phyloP scores from a whole-genome alignment of 2,113 vertebrate species.

The Suricata suricatta region DNA sequence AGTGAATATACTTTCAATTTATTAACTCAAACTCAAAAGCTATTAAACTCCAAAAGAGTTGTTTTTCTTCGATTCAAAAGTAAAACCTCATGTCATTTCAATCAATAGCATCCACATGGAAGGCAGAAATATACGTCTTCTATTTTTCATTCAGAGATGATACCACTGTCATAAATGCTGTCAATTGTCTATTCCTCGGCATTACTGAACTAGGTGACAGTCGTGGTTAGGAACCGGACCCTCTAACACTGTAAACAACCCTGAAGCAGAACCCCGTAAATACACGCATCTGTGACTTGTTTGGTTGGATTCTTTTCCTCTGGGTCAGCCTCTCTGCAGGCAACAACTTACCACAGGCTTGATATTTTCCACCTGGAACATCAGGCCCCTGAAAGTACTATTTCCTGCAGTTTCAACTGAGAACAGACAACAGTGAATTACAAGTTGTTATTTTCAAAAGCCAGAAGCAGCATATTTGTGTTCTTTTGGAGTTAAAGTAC shows the following conservation, averaged over 20 bases:
- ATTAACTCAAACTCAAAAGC: neutral
- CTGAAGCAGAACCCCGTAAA: slow-evolving; percentile 62
- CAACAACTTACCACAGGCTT: slow-evolving; percentile 59
- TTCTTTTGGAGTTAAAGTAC: neutral
- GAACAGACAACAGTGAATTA: neutral
- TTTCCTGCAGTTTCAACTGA: neutral
- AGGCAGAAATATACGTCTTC: neutral
- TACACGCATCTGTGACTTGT: slow-evolving; percentile 52
- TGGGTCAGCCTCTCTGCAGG: slow-evolving; percentile 54
- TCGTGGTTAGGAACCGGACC: slow-evolving; percentile 49
- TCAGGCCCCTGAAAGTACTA: slow-evolving; percentile 9
- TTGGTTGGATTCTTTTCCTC: slow-evolving; percentile 63
- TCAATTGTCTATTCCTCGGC: slow-evolving; percentile 31
- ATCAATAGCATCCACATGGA: neutral
- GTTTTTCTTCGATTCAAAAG: neutral
- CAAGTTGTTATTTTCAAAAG: neutral
- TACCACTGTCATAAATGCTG: slow-evolving; percentile 42
- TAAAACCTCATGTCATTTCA: slow-evolving; percentile 21
- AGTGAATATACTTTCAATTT: neutral
- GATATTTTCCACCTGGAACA: slow-evolving; percentile 23
- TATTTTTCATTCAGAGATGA: slow-evolving; percentile 51
- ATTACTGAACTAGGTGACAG: slow-evolving; percentile 57
- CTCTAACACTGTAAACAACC: slow-evolving; percentile 19
- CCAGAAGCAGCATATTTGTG: neutral
- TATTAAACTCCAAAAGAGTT: neutral